Evolutionary conservation across 2,113 vertebrate species (phyloP).

Genomic region (Tenrec ecaudatus): DNA sequence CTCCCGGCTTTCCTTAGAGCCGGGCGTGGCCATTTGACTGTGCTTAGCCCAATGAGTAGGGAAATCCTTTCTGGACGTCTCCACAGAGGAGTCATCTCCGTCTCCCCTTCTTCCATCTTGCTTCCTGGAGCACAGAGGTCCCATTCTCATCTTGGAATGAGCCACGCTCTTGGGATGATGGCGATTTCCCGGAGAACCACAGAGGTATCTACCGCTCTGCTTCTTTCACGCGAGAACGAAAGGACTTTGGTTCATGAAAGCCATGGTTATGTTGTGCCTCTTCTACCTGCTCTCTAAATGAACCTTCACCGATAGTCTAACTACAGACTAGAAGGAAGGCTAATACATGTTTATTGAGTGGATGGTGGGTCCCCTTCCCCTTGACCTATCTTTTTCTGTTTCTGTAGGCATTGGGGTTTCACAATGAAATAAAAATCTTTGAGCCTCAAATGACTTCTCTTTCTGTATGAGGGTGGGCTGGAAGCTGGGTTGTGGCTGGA

Average conservation of each 20-base stretch:
- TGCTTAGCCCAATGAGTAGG: not conserved
- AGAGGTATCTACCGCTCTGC: not conserved
- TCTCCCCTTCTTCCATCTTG: not conserved
- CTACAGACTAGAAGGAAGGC: not conserved
- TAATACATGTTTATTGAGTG: not conserved
- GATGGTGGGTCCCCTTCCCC: not conserved
- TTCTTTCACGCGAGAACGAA: conserved; percentile 40
- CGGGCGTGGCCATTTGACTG: conserved; percentile 1
- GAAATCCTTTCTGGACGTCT: not conserved
- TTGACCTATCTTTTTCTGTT: not conserved
- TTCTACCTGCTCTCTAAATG: not conserved
- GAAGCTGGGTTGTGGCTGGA: not conserved
- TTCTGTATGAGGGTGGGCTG: not conserved
- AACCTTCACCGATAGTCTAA: conserved; percentile 34
- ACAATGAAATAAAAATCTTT: not conserved
- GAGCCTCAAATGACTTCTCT: conserved; percentile 18
- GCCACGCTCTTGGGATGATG: not conserved
- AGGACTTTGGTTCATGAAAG: not conserved
- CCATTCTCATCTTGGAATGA: not conserved
- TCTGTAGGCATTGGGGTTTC: conserved; percentile 53
- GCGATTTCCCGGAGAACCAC: not conserved
- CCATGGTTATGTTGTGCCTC: not conserved
- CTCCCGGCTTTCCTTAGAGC: conserved; percentile 40
- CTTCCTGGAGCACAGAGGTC: not conserved
- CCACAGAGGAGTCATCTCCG: not conserved